Conservation (phyloP, 2,113 vertebrate genomes). For the Rhineura floridana region DNA sequence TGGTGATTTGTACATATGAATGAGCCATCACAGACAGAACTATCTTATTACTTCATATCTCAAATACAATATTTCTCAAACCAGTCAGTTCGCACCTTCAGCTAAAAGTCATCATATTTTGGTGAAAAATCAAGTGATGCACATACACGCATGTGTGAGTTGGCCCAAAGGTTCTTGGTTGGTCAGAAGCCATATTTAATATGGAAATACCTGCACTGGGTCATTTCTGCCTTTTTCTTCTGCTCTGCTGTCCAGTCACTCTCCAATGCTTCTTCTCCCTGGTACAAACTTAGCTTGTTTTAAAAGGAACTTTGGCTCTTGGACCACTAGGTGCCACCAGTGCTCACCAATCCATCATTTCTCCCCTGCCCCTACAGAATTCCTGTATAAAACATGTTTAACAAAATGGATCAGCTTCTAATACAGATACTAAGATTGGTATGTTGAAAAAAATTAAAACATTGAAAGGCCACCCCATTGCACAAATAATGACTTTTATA, state of each 20-base stretch:
- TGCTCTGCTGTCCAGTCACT: background rate
- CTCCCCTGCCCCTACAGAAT: background rate
- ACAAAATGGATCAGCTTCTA: background rate
- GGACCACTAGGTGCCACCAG: constrained; percentile 39
- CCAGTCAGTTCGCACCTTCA: background rate
- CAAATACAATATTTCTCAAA: background rate
- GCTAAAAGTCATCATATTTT: background rate
- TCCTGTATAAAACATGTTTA: background rate
- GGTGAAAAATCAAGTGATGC: background rate
- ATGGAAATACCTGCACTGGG: background rate
- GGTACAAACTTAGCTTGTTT: background rate
- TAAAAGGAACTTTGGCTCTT: constrained; percentile 10
- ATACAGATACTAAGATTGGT: background rate
- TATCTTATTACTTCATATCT: background rate
- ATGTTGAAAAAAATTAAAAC: constrained; percentile 11
- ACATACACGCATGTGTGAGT: background rate
- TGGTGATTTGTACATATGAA: background rate
- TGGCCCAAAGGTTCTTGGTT: background rate
- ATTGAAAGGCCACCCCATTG: background rate
- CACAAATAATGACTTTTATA: too few species aligned
- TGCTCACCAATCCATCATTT: constrained; percentile 7
- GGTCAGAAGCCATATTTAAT: background rate
- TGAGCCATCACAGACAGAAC: background rate
- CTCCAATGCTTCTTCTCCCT: background rate
- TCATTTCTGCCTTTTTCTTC: background rate